phyloP scores from a whole-genome alignment of 2,797 vertebrate species.

The Gallinago nigripennis region DNA sequence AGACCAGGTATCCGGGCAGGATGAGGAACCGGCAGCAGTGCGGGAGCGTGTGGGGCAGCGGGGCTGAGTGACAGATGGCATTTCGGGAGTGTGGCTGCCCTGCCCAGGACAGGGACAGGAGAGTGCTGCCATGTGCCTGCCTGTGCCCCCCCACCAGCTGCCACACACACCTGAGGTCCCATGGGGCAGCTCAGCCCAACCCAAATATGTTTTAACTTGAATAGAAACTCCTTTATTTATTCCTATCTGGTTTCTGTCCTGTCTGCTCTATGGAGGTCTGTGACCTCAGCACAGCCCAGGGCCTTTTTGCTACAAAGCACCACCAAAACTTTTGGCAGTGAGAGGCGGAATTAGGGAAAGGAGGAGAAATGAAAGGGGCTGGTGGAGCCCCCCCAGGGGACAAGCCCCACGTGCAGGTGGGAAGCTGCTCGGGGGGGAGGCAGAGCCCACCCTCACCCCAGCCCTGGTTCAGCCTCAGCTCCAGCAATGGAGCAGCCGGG shows the following conservation, averaged over 20 bases:
- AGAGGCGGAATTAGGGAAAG: background rate
- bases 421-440: fast-evolving
- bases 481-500: background rate
- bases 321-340: background rate
- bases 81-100: background rate
- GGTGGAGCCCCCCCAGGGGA: background rate
- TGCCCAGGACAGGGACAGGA: background rate
- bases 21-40: fast-evolving
- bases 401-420: fast-evolving
- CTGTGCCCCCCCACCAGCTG: background rate
- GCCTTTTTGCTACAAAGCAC: background rate
- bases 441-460: background rate
- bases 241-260: background rate
- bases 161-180: background rate
- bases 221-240: background rate
- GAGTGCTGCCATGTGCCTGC: background rate
- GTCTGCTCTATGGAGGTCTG: too few species aligned
- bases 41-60: fast-evolving
- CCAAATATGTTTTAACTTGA: background rate
- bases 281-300: background rate
- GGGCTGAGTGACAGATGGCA: background rate
- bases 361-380: background rate
- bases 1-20: background rate
- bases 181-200: background rate
- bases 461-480: background rate